Evolutionary conservation across 2,797 vertebrate genomes (phyloP).

Genomic region (Yasuhikotakia modesta): DNA sequence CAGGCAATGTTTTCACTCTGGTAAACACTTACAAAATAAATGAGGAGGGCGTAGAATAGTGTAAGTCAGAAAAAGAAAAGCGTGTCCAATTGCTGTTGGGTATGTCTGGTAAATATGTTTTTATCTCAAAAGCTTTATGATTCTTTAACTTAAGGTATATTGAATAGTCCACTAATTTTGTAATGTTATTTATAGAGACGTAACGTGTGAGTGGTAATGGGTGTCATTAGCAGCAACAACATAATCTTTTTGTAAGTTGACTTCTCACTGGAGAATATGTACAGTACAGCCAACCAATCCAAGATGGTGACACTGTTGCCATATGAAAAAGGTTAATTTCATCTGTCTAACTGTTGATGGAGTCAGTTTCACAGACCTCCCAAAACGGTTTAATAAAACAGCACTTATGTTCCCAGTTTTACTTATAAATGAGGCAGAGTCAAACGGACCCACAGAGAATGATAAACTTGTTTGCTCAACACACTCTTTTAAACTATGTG

Average conservation of each 20-base stretch:
- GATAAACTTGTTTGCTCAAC: conserved; percentile 20
- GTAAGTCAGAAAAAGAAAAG: conserved; percentile 62
- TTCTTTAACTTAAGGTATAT: conserved; percentile 72
- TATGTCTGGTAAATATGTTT: conserved; percentile 61
- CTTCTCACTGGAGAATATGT: conserved; percentile 12
- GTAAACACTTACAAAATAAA: conserved; percentile 3
- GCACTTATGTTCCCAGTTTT: conserved; percentile 31
- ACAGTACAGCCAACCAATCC: conserved; percentile 13
- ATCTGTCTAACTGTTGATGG: conserved; percentile 26
- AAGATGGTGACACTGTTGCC: neutral
- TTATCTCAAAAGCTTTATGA: conserved; percentile 73
- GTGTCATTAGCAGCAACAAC: conserved; percentile 40
- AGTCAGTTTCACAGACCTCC: conserved; percentile 23
- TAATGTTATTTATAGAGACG: conserved; percentile 73
- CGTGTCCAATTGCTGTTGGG: conserved; percentile 67
- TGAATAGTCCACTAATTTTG: conserved; percentile 69
- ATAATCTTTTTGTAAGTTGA: conserved; percentile 33
- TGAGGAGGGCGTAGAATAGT: conserved; percentile 45
- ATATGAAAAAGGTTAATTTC: conserved; percentile 26
- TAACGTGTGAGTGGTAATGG: conserved; percentile 43
- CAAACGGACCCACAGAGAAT: neutral
- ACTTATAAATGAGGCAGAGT: conserved; percentile 17
- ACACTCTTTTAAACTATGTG: conserved; percentile 13
- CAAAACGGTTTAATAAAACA: conserved; percentile 39
- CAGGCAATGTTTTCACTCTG: conserved; percentile 34